Evolutionary conservation across 2,113 vertebrate genomes (phyloP), one percentile per base, ranked within the genome.

Genomic region (Mirounga angustirostris): DNA sequence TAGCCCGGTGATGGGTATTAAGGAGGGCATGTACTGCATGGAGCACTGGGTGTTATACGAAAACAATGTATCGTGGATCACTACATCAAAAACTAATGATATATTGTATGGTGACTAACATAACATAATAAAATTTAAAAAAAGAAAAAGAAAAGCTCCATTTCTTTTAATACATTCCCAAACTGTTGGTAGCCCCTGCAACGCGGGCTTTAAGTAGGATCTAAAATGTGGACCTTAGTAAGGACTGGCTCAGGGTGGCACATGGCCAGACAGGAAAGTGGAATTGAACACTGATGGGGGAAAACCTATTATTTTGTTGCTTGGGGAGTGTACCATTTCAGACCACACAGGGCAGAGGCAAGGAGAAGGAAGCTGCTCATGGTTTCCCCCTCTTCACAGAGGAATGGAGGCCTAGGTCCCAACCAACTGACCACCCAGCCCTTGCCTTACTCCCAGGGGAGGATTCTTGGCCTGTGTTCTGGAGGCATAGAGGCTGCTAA

Each of bases 261-360:
- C 76, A n/a, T 9, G 2, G 86, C 83, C 97, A 88, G 80, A 76
- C 19, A 50, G 96, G 69, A 94, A 96, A 95, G 10, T 83, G n/a
- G 73, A 93, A 67, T 15, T 33, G 69, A 83, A 74, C 52, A 56
- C 18, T 10, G 59, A 63, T 0, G 0, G 30, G 30, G n/a, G 11
- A 87, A 96, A 86, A 43, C 4, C 63, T 71, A 81, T 78, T n/a
- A 40, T 50, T 82, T 2, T 69, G 82, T 56, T 73, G 50, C 86
- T 43, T 46, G 10, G 54, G 69, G 63, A 67, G 58, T 56, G 15
- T 84, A 4, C 46, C 43, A 5, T 91, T 33, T 79, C 59, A 61
- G 73, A 78, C 36, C 50, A 58, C 63, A 43, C 24, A 21, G 69
- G 59, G 43, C 82, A 79, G 85, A 90, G 88, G 43, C 5, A 6